Evolutionary conservation across 1,140 invertebrate genomes (phyloP).

Genomic region (Dreissena rostriformis): DNA sequence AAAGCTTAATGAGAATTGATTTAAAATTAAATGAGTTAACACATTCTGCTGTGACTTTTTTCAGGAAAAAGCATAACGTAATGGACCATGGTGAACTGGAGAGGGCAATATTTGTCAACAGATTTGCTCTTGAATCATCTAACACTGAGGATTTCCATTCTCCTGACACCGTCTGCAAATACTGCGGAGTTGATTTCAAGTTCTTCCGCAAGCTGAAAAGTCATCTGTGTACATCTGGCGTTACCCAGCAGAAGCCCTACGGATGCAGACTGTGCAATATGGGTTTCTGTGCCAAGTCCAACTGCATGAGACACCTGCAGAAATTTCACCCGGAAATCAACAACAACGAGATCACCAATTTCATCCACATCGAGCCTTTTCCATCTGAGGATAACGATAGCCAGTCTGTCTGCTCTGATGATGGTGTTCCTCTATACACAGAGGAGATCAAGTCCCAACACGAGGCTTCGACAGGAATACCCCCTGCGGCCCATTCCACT

Average conservation of each 20-base stretch:
- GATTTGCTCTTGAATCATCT: slow-evolving; percentile 87
- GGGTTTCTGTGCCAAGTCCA: slow-evolving; percentile 82
- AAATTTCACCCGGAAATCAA: slow-evolving; percentile 79
- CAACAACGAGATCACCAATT: slow-evolving; percentile 73
- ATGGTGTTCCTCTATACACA: slow-evolving; percentile 51
- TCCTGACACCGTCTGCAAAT: slow-evolving; percentile 81
- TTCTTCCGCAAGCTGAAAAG: slow-evolving; percentile 81
- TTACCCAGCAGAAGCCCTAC: slow-evolving; percentile 81
- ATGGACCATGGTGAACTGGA: slow-evolving; percentile 92
- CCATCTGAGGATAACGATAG: slow-evolving; percentile 58
- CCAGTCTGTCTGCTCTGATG: slow-evolving; percentile 45
- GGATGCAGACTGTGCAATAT: slow-evolving; percentile 78
- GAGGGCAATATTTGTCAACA: slow-evolving; percentile 91
- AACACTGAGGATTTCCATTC: slow-evolving; percentile 67
- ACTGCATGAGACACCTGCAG: slow-evolving; percentile 81
- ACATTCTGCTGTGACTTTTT: slow-evolving; percentile 20
- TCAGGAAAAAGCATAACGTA: slow-evolving; percentile 90
- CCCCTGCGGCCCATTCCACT: slow-evolving; percentile 68
- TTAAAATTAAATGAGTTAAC: neutral
- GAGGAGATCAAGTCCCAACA: slow-evolving; percentile 10
- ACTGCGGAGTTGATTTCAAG: slow-evolving; percentile 82
- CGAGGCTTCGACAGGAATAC: slow-evolving; percentile 34
- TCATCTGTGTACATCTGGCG: slow-evolving; percentile 80
- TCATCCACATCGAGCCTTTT: slow-evolving; percentile 65
- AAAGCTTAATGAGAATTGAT: neutral